These are phyloP conservation scores for Gymnocheta viridis DNA, from an alignment of 2,888 invertebrate species.

Conservation along the genomic window DNA sequence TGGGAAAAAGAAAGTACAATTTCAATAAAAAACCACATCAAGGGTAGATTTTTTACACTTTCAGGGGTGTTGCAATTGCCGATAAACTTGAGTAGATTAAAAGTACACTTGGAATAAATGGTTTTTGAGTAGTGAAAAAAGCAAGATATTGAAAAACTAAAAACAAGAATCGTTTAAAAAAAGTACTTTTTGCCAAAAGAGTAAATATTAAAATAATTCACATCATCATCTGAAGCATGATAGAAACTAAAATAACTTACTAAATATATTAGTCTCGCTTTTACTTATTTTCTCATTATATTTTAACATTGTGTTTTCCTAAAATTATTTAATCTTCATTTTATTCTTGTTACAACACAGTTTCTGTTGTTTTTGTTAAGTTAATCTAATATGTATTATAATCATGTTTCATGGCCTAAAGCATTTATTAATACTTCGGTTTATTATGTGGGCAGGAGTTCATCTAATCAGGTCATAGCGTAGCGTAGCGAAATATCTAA, in stretches of 20 bases:
- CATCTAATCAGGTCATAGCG: conserved; percentile 11
- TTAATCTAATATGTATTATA: conserved; percentile 51
- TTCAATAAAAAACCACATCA: background rate
- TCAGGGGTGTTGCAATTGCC: background rate
- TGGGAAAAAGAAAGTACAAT: background rate
- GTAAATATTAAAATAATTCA: conserved; percentile 28
- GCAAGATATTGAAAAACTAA: background rate
- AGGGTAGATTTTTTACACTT: background rate
- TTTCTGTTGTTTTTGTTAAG: background rate
- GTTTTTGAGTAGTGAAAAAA: background rate
- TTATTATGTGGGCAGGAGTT: conserved; percentile 26
- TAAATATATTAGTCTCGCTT: background rate
- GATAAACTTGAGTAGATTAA: background rate
- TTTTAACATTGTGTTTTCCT: background rate
- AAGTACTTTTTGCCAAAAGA: background rate
- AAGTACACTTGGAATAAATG: conserved; percentile 4
- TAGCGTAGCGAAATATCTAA: background rate
- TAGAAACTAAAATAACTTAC: too few relatives aligned
- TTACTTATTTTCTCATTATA: conserved; percentile 12
- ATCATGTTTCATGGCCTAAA: conserved; percentile 56
- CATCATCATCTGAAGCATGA: conserved; percentile 1
- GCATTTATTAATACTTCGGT: conserved; percentile 43
- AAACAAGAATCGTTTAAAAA: too few relatives aligned
- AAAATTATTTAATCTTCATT: background rate
- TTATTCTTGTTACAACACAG: background rate